A percentile compares a stretch with the other conserved stretches of the same genome.
These are phyloP conservation scores for Phalacrocorax carbo DNA, from an alignment of 2,113 vertebrate genomes.

Conservation along the genomic window DNA sequence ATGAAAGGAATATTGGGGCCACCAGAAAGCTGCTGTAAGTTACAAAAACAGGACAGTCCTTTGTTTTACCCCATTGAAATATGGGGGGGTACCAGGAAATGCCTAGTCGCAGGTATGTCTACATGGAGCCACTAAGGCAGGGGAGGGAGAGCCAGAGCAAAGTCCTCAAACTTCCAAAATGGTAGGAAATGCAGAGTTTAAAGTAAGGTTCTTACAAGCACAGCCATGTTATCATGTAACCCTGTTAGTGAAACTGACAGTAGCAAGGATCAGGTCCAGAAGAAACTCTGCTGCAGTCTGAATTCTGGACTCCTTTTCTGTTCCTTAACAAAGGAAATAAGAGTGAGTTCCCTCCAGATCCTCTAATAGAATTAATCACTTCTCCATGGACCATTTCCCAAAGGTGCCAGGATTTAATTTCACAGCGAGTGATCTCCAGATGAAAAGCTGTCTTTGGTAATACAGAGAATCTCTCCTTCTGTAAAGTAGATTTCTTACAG, in stretches of 20 bases:
- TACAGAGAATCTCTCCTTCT: not conserved
- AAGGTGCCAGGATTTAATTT: conserved; percentile 41
- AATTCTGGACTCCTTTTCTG: not conserved
- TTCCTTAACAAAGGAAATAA: not conserved
- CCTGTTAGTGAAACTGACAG: not conserved
- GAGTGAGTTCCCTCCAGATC: not conserved
- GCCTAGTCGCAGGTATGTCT: not conserved
- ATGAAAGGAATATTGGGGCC: not conserved
- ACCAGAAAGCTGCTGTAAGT: not conserved
- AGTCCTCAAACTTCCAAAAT: not conserved
- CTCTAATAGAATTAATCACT: conserved; percentile 15
- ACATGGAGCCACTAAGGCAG: not conserved
- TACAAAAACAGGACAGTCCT: not conserved
- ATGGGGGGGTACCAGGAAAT: not conserved
- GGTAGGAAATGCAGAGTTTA: not conserved
- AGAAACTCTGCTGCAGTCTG: not conserved
- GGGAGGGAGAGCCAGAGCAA: not conserved
- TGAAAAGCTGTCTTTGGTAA: not conserved
- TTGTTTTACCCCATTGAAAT: not conserved
- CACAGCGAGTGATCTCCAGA: not conserved
- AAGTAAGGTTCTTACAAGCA: not conserved
- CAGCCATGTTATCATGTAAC: not conserved
- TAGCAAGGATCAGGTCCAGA: not conserved
- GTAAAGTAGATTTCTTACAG: not conserved
- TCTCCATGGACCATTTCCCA: conserved; percentile 26